These are phyloP conservation scores for Agrochola lota DNA, from an alignment of 2,888 invertebrate genomes.

Conservation along the genomic window DNA sequence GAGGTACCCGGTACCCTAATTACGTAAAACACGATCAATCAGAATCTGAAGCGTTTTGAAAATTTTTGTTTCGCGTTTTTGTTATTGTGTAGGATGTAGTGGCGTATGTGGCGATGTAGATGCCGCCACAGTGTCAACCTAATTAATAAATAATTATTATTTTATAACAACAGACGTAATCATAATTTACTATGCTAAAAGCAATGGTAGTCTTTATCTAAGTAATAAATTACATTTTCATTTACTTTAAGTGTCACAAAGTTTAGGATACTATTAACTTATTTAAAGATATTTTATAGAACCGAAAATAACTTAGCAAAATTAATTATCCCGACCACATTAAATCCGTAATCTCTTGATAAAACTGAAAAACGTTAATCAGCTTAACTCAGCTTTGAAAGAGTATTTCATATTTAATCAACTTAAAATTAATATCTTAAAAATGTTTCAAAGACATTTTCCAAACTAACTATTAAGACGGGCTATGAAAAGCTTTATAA, in stretches of 20 bases:
- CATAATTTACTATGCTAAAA: neutral
- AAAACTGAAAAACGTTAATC: conserved; percentile 47
- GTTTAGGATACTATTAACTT: neutral
- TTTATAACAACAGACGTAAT: neutral
- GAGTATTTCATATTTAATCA: conserved; percentile 6
- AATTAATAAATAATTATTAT: neutral
- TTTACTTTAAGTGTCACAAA: neutral
- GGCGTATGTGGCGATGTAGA: no score
- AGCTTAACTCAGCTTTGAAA: conserved; percentile 22
- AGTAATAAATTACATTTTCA: neutral
- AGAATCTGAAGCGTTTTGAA: no score
- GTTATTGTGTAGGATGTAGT: no score
- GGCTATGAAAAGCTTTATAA: neutral
- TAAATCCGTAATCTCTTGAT: conserved; percentile 34
- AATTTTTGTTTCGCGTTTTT: no score
- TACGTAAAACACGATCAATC: no score
- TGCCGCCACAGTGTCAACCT: neutral
- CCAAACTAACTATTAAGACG: conserved; percentile 8
- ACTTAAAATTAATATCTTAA: neutral
- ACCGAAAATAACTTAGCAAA: neutral
- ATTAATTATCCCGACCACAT: conserved; percentile 13
- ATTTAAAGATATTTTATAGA: neutral
- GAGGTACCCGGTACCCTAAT: neutral
- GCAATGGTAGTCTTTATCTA: neutral
- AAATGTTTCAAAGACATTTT: conserved; percentile 10